Evolutionary conservation across 2,113 vertebrate species (phyloP).

Genomic region (Trachemys scripta): DNA sequence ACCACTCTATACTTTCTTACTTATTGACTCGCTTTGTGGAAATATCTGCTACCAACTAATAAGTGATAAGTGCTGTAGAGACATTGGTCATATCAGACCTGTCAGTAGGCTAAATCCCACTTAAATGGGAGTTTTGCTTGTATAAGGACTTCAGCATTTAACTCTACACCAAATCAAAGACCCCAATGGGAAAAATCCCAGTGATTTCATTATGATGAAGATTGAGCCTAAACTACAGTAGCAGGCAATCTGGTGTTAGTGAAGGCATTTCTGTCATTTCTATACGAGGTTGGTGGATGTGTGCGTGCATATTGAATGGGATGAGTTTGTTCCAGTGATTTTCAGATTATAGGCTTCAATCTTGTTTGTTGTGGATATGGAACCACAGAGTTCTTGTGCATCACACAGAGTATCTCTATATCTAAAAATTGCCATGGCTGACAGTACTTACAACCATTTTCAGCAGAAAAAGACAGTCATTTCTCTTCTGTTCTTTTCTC

Average conservation of each 20-base stretch:
- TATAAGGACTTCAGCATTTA: not conserved
- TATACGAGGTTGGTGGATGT: not conserved
- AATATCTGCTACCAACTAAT: not conserved
- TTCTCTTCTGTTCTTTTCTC: not conserved
- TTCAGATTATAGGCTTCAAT: not conserved
- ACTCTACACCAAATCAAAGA: not conserved
- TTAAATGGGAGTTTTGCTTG: not conserved
- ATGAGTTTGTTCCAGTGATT: not conserved
- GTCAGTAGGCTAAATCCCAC: not conserved
- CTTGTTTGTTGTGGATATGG: not conserved
- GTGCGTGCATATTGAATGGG: not conserved
- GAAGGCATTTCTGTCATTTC: not conserved
- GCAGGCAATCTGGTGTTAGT: not conserved
- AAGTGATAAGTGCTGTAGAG: not conserved
- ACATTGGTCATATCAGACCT: not conserved
- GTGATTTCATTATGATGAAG: not conserved
- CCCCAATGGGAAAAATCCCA: not conserved
- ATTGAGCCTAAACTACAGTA: not conserved
- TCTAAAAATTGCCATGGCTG: not conserved
- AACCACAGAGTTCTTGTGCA: not conserved
- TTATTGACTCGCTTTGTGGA: not conserved
- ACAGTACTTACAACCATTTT: not conserved
- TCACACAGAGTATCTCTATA: not conserved
- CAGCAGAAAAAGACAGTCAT: not conserved
- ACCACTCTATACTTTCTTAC: not conserved